A percentile compares a stretch with the other conserved stretches of the same genome.
phyloP scores from a whole-genome alignment of 2,113 vertebrate genomes.

The Zingel zingel region DNA sequence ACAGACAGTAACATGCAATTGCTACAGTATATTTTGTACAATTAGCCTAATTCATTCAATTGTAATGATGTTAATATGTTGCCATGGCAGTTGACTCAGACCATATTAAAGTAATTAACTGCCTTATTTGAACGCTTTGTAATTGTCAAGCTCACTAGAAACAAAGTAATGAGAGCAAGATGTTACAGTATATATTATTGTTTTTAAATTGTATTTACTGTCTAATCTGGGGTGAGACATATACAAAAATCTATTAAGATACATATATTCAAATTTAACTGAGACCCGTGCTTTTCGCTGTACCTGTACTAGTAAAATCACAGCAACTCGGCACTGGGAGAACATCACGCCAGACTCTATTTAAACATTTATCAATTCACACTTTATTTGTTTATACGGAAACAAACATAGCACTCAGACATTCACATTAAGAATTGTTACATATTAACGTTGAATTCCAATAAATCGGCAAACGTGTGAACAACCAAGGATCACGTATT shows the following conservation, averaged over 20 bases:
- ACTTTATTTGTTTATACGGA: background rate
- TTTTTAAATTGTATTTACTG: no score
- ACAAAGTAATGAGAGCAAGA: background rate
- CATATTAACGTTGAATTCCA: background rate
- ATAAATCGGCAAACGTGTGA: background rate
- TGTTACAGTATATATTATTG: background rate
- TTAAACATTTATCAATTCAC: background rate
- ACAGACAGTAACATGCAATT: background rate
- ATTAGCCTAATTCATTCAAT: background rate
- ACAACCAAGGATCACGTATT: background rate
- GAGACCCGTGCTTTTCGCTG: background rate
- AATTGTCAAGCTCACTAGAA: background rate
- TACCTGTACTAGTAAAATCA: background rate
- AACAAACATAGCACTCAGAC: accelerated
- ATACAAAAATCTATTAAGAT: background rate
- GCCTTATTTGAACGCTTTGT: background rate
- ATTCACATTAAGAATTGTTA: accelerated
- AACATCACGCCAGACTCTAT: background rate
- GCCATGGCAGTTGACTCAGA: background rate
- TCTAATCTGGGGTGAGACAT: background rate
- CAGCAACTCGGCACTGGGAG: background rate
- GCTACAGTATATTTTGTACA: background rate
- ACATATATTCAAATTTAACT: background rate
- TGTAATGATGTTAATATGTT: background rate
- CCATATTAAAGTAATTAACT: background rate